Base-by-base conservation (phyloP, 2,797 vertebrate genomes). In the Falco concolor region DNA sequence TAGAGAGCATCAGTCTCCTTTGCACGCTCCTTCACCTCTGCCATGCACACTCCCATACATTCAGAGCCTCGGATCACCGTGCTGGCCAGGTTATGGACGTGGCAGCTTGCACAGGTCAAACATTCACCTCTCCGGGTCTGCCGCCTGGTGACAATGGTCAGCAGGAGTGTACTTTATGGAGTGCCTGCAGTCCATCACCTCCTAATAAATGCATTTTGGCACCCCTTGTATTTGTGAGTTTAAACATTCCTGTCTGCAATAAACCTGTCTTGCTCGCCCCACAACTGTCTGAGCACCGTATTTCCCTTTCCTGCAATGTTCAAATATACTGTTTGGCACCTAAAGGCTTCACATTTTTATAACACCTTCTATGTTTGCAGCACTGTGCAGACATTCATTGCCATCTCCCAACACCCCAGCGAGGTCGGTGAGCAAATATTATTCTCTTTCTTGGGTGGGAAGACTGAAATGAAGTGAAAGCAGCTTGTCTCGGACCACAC, bases 241-340 rank as follows among this genome's bases (percentile, higher is more conserved):
- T 78, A 80, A 95, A 64, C 90, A 81, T 93, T 93, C 84, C 80
- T 49, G 72, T 68, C 84, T 77, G 88, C 86, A 95, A 76, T 96
- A 96, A 97, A 92, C 79, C 65, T 70, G 89, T 84, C 80, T 4
- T 93, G 80, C 68, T 91, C 13, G 0, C 93, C 77, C 83, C 80
- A 70, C 60, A 64, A 79, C 65, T 47, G 93, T 78, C 87, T 95
- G 80, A 92, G 88, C 4, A 1, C 90, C 7, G 2, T 38, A 34
- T 88, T 96, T 97, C 82, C 91, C 89, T 60, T 95, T 95, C 74
- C 92, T 90, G 77, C 82, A 63, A 5, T 0, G 19, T 28, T 91
- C 87, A 89, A 88, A 86, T 47, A 18, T 8, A 27, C 90, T 42
- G 22, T 74, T 80, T 87, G 80, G 80, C 91, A 80, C 85, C 80